Evolutionary conservation across 2,888 invertebrate genomes (phyloP).

Genomic region (Stenchaetothrips biformis): DNA sequence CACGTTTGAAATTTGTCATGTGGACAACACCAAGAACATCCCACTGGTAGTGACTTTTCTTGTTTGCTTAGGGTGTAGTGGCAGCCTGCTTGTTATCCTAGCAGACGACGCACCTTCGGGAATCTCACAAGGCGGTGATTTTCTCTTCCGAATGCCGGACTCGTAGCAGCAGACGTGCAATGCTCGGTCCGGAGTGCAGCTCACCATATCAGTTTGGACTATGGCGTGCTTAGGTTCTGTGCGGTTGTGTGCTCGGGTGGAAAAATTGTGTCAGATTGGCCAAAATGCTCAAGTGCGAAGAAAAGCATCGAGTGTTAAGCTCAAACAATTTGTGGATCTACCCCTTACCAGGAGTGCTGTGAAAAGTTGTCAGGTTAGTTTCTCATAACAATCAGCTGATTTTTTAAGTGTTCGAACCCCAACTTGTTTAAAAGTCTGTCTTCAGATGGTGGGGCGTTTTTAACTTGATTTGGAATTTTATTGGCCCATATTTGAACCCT

Average conservation of each 20-base stretch:
- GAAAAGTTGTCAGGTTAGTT: conserved; percentile 38
- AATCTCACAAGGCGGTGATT: conserved; percentile 33
- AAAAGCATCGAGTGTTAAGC: conserved; percentile 62
- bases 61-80: no score
- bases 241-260: conserved; percentile 75
- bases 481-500: no score
- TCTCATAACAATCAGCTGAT: conserved; percentile 14
- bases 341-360: conserved; percentile 46
- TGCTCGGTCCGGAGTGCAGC: conserved; percentile 8
- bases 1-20: no score
- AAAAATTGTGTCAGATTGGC: conserved; percentile 77
- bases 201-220: conserved; percentile 66
- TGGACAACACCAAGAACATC: no score
- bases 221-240: conserved; percentile 80
- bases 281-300: conserved; percentile 60
- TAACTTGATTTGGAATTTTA: no score
- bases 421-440: no score
- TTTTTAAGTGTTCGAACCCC: background rate
- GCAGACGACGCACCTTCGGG: conserved; percentile 31
- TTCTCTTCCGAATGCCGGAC: conserved; percentile 26
- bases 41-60: no score
- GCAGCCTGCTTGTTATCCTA: background rate
- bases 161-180: conserved; percentile 18
- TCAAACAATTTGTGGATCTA: conserved; percentile 60
- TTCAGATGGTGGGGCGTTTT: no score